A percentile compares a stretch with the other conserved stretches of the same genome.
Conservation (phyloP, 1,140 invertebrate species). For the Drosophila malerkotliana region DNA sequence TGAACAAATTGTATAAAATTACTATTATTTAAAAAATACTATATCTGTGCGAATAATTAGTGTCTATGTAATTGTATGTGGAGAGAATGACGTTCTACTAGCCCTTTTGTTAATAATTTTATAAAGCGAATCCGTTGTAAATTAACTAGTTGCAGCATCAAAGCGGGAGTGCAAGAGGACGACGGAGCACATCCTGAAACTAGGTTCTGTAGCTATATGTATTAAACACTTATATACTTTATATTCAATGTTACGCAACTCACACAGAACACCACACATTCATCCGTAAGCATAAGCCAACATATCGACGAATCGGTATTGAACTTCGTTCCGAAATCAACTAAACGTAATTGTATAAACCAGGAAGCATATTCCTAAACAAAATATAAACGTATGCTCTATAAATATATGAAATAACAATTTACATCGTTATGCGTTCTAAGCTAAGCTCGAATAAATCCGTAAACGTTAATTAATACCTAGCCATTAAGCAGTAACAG, state of each 20-base stretch:
- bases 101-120: slow-evolving; percentile 67
- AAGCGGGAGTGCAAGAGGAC: slow-evolving; percentile 26
- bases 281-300: slow-evolving; percentile 32
- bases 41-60: slow-evolving; percentile 42
- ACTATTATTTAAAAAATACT: slow-evolving; percentile 51
- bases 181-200: slow-evolving; percentile 43
- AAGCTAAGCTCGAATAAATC: slow-evolving; percentile 76
- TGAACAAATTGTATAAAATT: slow-evolving; percentile 79
- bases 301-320: slow-evolving; percentile 64
- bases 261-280: slow-evolving; percentile 10
- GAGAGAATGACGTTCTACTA: slow-evolving; percentile 42
- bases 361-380: slow-evolving; percentile 30
- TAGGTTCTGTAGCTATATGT: slow-evolving; percentile 54
- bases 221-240: slow-evolving; percentile 45
- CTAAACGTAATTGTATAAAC: slow-evolving; percentile 67
- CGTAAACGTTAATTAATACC: slow-evolving; percentile 71
- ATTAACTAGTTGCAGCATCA: slow-evolving; percentile 28
- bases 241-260: slow-evolving; percentile 17
- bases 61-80: slow-evolving; percentile 29
- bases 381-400: slow-evolving; percentile 36
- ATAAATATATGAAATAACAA: slow-evolving; percentile 53
- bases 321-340: slow-evolving; percentile 62
- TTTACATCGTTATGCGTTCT: slow-evolving; percentile 78
- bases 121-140: slow-evolving; percentile 53
- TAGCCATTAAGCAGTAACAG: slow-evolving; percentile 54